A percentile compares a stretch with the other conserved stretches of the same genome.
Conservation (phyloP, 1,140 invertebrate species). For the Neuroterus valhalla region DNA sequence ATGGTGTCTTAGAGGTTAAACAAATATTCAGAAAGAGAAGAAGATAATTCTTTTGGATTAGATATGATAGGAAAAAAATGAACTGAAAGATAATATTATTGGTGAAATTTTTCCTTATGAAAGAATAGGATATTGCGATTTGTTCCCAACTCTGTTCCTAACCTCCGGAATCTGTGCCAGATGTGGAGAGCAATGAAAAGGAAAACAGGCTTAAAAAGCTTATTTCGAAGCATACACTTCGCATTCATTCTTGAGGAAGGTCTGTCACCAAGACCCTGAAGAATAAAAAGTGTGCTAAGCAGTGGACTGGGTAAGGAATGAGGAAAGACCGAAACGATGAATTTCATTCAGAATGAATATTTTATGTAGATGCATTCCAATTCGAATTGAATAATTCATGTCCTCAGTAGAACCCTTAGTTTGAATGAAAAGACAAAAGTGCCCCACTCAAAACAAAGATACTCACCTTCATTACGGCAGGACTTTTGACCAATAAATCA, state of each 20-base stretch:
- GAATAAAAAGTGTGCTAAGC: constrained; percentile 1
- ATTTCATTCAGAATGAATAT: constrained; percentile 20
- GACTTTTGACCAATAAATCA: background rate
- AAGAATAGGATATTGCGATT: no score
- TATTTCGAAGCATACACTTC: constrained; percentile 3
- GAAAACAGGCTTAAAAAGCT: constrained; percentile 21
- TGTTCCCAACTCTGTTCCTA: no score
- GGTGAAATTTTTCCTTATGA: background rate
- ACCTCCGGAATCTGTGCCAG: constrained; percentile 3
- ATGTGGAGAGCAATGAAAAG: constrained; percentile 2
- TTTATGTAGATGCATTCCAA: constrained; percentile 22
- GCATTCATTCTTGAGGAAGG: constrained; percentile 17
- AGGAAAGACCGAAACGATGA: constrained; percentile 10
- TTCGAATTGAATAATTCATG: constrained; percentile 22
- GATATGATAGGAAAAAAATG: no score
- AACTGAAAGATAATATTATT: no score
- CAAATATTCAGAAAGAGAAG: no score
- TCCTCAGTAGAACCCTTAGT: background rate
- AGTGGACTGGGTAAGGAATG: constrained; percentile 14
- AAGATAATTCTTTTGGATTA: no score
- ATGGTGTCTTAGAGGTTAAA: no score
- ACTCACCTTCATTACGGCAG: background rate
- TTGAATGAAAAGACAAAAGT: background rate
- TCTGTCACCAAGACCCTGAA: constrained; percentile 25
- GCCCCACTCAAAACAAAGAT: background rate